phyloP scores from a whole-genome alignment of 2,888 invertebrate species.

The Dinocampus coccinellae region DNA sequence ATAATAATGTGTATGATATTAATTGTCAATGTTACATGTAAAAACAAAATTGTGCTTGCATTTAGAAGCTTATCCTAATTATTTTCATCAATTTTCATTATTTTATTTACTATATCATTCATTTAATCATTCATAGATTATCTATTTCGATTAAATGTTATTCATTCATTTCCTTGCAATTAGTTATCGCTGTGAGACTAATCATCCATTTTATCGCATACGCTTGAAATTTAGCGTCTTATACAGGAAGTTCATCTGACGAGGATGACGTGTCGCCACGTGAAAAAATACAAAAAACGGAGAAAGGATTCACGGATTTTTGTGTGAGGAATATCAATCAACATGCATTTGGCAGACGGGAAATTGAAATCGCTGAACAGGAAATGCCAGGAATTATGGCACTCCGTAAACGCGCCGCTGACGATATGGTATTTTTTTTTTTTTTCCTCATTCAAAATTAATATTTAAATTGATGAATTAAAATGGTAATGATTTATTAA shows the following conservation, averaged over 20 bases:
- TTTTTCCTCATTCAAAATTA: slow-evolving; percentile 16
- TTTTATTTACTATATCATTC: neutral
- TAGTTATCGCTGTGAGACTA: slow-evolving; percentile 51
- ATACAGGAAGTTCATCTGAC: slow-evolving; percentile 90
- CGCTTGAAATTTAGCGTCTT: slow-evolving; percentile 65
- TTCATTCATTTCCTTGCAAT: slow-evolving; percentile 36
- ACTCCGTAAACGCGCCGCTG: slow-evolving; percentile 88
- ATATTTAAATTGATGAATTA: neutral
- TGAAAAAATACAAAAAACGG: slow-evolving; percentile 91
- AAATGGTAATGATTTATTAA: too few relatives aligned
- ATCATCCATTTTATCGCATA: slow-evolving; percentile 50
- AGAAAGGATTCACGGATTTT: slow-evolving; percentile 88
- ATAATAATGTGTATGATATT: too few relatives aligned
- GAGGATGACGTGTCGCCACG: slow-evolving; percentile 94
- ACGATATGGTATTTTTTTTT: slow-evolving; percentile 77
- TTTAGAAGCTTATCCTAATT: slow-evolving; percentile 9
- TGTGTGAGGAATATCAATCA: slow-evolving; percentile 95
- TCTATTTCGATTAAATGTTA: neutral
- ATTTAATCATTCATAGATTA: neutral
- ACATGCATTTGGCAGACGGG: slow-evolving; percentile 92
- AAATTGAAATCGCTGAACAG: slow-evolving; percentile 98
- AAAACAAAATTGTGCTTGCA: neutral
- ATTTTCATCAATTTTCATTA: neutral
- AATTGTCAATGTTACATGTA: neutral
- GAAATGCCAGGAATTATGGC: slow-evolving; percentile 99